phyloP scores from a whole-genome alignment of 64 coral and sea anemone species.

The Platygyra sinensis region DNA sequence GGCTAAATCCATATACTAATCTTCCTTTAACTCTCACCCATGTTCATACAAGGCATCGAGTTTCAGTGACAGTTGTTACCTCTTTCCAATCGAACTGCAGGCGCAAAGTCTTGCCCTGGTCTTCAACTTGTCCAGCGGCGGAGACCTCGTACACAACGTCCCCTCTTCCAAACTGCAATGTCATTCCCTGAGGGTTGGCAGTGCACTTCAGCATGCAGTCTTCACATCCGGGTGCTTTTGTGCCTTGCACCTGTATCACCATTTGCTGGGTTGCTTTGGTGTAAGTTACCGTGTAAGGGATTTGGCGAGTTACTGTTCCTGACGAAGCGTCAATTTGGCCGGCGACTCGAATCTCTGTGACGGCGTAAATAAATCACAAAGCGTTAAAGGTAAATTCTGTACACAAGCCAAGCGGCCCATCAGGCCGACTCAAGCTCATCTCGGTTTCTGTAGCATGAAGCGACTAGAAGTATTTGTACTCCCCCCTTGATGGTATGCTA shows the following conservation, averaged over 20 bases:
- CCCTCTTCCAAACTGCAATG: slow-evolving; percentile 6
- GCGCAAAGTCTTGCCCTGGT: not conserved
- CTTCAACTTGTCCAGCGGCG: not conserved
- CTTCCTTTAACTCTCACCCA: too few relatives aligned
- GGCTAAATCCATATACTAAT: too few relatives aligned
- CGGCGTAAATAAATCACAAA: not conserved
- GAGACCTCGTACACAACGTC: not conserved
- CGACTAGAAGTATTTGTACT: too few relatives aligned
- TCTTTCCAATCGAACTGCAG: not conserved
- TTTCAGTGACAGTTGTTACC: not conserved
- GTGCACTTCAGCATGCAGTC: not conserved
- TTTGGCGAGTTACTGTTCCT: not conserved
- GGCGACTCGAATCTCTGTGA: not conserved
- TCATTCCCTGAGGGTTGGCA: not conserved
- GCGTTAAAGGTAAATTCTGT: too few relatives aligned
- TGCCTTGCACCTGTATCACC: not conserved
- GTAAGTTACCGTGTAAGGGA: slow-evolving; percentile 10
- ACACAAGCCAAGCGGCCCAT: too few relatives aligned
- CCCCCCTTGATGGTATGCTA: too few relatives aligned
- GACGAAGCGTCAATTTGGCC: slow-evolving; percentile 10
- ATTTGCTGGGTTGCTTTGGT: not conserved
- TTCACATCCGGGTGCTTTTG: not conserved
- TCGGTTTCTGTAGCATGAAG: too few relatives aligned
- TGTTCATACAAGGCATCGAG: too few relatives aligned
- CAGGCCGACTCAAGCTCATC: too few relatives aligned